Percentiles rank a stretch among this genome's conserved stretches.
These are phyloP conservation scores for Vidua macroura DNA, from an alignment of 2,113 vertebrate species.

Conservation along the genomic window DNA sequence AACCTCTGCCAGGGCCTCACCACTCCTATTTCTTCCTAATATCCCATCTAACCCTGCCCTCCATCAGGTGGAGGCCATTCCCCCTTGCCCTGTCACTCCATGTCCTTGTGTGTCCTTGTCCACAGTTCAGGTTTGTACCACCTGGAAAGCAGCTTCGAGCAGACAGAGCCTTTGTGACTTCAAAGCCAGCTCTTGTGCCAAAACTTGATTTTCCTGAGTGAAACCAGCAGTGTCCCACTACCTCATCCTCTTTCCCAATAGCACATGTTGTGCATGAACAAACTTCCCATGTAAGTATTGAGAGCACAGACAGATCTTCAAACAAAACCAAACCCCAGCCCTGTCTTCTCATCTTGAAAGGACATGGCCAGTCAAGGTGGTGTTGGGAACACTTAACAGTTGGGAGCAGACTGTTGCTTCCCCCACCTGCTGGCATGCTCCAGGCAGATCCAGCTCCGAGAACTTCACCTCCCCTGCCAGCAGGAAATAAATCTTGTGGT, in stretches of 20 bases:
- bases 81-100: not conserved
- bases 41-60: not conserved
- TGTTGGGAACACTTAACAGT: not conserved
- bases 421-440: constrained; percentile 46
- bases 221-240: not conserved
- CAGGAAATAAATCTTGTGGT: constrained; percentile 64
- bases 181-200: not conserved
- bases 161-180: not conserved
- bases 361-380: not conserved
- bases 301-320: not conserved
- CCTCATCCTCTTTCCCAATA: not conserved
- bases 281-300: not conserved
- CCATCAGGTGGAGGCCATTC: not conserved
- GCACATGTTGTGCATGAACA: not conserved
- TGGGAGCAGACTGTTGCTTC: not conserved
- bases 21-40: not conserved
- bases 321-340: not conserved
- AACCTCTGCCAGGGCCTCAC: not conserved
- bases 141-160: accelerated
- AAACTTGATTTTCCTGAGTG: not conserved
- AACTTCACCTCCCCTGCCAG: constrained; percentile 45
- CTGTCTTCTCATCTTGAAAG: not conserved
- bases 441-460: not conserved
- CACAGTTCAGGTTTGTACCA: not conserved
- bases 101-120: not conserved